Evolutionary conservation across 2,888 invertebrate species (phyloP).

Genomic region (Agonopterix subpropinquella): DNA sequence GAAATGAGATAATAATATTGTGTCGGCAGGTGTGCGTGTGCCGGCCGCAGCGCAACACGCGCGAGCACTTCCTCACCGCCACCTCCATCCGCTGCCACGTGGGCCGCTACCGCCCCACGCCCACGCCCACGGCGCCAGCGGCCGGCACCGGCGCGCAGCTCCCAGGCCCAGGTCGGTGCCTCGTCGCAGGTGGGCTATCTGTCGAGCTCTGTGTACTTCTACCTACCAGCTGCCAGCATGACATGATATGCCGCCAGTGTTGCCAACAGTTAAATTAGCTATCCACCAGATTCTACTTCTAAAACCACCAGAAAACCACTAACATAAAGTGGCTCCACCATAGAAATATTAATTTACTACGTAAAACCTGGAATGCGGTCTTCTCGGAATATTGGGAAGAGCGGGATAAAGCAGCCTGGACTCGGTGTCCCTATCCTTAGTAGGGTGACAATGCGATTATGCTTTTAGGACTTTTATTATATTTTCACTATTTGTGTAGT

Average conservation of each 20-base stretch:
- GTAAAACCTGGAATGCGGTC: too few relatives aligned
- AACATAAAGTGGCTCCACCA: too few relatives aligned
- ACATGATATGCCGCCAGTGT: not conserved
- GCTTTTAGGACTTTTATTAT: too few relatives aligned
- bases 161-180: not conserved
- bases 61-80: conserved; percentile 83
- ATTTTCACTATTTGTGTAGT: too few relatives aligned
- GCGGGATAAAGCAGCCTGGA: too few relatives aligned
- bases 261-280: too few relatives aligned
- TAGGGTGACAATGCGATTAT: too few relatives aligned
- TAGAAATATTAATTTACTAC: too few relatives aligned
- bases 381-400: too few relatives aligned
- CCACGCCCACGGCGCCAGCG: conserved; percentile 1
- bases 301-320: too few relatives aligned
- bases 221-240: not conserved
- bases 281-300: not conserved
- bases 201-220: not conserved
- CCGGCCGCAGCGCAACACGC: conserved; percentile 84
- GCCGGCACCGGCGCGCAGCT: not conserved
- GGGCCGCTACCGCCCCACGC: conserved; percentile 44
- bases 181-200: not conserved
- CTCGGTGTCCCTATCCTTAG: too few relatives aligned
- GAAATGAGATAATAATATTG: not conserved
- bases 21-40: conserved; percentile 68
- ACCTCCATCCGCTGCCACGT: conserved; percentile 83